Percentiles rank a stretch among this genome's conserved stretches.
phyloP scores from a whole-genome alignment of 2,113 vertebrate genomes.

The Colossoma macropomum region DNA sequence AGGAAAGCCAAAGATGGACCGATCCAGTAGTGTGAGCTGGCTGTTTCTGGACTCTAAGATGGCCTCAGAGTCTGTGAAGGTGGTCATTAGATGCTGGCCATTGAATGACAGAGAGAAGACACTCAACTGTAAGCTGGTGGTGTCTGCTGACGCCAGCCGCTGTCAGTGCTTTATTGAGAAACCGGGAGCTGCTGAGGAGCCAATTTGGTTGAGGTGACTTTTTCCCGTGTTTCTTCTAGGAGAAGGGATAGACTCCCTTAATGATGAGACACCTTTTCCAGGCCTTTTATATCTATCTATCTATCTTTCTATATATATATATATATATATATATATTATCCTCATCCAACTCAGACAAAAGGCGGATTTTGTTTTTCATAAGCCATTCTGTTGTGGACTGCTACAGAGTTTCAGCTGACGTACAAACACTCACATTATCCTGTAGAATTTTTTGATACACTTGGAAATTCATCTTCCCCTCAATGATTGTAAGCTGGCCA shows the following conservation, averaged over 20 bases:
- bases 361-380: too few species aligned
- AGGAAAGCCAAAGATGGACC: background rate
- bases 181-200: conserved; percentile 71
- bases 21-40: background rate
- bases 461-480: too few species aligned
- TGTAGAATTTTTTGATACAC: too few species aligned
- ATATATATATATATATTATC: too few species aligned
- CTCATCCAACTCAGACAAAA: too few species aligned
- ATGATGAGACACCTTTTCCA: background rate
- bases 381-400: too few species aligned
- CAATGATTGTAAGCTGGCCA: too few species aligned
- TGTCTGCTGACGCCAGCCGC: conserved; percentile 73
- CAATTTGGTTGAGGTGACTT: conserved; percentile 85
- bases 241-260: background rate
- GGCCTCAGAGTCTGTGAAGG: conserved; percentile 84
- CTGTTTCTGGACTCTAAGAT: conserved; percentile 56
- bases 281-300: conserved; percentile 10
- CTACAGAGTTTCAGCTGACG: too few species aligned
- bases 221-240: background rate
- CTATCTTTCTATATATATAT: too few species aligned
- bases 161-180: conserved; percentile 85
- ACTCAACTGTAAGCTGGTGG: conserved; percentile 74
- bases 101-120: conserved; percentile 80
- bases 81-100: conserved; percentile 85
- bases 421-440: too few species aligned